Conservation (phyloP, 2,888 invertebrate genomes). For the Philhelius pedissequus region DNA sequence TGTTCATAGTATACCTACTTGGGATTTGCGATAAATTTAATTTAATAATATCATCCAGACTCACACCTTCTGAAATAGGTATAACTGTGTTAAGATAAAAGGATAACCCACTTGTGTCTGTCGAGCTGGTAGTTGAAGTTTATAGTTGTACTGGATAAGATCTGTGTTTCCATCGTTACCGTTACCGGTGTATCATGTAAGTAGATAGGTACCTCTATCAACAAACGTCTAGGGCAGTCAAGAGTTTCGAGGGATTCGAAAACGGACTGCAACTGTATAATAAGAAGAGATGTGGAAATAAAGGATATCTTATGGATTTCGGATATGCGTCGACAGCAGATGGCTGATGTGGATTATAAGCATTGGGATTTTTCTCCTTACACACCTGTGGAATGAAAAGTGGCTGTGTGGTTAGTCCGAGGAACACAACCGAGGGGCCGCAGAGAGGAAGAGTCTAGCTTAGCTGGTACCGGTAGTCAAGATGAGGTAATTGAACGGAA, state of each 20-base stretch:
- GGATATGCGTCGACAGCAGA: conserved; percentile 60
- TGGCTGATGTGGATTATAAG: conserved; percentile 47
- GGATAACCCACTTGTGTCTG: conserved; percentile 61
- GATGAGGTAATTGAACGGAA: conserved; percentile 59
- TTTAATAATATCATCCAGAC: conserved; percentile 65
- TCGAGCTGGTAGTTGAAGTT: conserved; percentile 24
- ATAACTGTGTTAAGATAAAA: neutral
- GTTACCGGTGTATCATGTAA: neutral
- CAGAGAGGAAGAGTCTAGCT: conserved; percentile 33
- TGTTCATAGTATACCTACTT: too few relatives aligned
- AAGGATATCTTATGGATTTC: conserved; percentile 50
- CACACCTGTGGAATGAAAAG: conserved; percentile 57
- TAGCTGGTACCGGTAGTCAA: neutral
- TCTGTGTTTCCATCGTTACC: conserved; percentile 19
- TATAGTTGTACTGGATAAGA: conserved; percentile 28
- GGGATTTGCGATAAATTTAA: conserved; percentile 63
- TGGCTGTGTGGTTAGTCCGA: too few relatives aligned
- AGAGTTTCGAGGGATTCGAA: conserved; percentile 14
- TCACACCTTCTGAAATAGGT: neutral
- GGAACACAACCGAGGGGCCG: too few relatives aligned
- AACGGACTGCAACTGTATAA: neutral
- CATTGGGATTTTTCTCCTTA: conserved; percentile 27
- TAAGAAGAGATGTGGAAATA: neutral
- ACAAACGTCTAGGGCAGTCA: conserved; percentile 26
- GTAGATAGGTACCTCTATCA: neutral